These are phyloP conservation scores for Ditylenchus dipsaci DNA, from an alignment of 1,140 invertebrate species.

Conservation along the genomic window DNA sequence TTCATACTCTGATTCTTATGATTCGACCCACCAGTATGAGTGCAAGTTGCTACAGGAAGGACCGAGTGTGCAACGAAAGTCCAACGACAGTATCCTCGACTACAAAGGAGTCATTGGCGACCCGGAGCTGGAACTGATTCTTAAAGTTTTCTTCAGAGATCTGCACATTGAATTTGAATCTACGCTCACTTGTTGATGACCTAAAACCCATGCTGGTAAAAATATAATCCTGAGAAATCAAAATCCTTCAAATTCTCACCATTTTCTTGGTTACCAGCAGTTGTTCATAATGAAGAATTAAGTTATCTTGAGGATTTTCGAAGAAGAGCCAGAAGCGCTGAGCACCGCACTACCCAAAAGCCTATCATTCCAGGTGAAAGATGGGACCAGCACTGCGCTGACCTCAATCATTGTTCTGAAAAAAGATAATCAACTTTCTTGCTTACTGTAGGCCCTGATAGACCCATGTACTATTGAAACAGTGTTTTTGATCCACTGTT, in stretches of 20 bases:
- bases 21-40: slow-evolving; percentile 72
- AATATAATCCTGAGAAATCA: no score
- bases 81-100: slow-evolving; percentile 71
- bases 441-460: no score
- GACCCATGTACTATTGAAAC: no score
- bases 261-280: slow-evolving; percentile 81
- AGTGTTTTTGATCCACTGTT: no score
- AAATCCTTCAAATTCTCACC: slow-evolving; percentile 61
- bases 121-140: slow-evolving; percentile 81
- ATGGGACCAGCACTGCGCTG: slow-evolving; percentile 73
- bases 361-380: slow-evolving; percentile 84
- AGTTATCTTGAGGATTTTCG: slow-evolving; percentile 85
- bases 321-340: slow-evolving; percentile 97
- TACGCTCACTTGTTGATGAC: not conserved
- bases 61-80: slow-evolving; percentile 82
- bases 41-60: slow-evolving; percentile 82
- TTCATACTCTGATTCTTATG: not conserved
- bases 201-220: no score
- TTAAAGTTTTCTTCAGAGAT: slow-evolving; percentile 78
- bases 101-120: slow-evolving; percentile 83
- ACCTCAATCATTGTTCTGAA: slow-evolving; percentile 76
- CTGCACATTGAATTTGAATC: slow-evolving; percentile 87
- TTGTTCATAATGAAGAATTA: slow-evolving; percentile 92
- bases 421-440: no score
- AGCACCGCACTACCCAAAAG: slow-evolving; percentile 73